Conservation (phyloP, 30 jellyfish, hydroid and myxozoan genomes). For the Aurelia aurita complex sp. Pacific region DNA sequence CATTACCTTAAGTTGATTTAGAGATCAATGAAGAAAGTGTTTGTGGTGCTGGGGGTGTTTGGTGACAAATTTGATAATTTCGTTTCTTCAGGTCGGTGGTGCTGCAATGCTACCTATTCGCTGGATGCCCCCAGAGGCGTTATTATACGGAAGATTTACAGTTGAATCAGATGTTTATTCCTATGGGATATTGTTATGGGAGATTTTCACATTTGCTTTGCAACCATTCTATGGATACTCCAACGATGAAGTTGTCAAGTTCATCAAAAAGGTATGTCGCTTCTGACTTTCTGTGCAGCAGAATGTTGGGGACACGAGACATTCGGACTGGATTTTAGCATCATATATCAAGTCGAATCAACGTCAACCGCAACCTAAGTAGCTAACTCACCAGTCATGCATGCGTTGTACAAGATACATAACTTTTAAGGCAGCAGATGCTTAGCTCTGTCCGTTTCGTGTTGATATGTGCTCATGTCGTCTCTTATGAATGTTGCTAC, state of each 20-base stretch:
- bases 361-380: too few species aligned
- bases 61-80: too few species aligned
- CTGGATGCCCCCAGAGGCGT: constrained; percentile 99
- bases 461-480: too few species aligned
- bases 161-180: constrained; percentile 96
- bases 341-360: too few species aligned
- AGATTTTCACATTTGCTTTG: constrained; percentile 84
- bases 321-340: neutral
- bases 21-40: too few species aligned
- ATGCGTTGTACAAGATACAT: too few species aligned
- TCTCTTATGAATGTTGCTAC: too few species aligned
- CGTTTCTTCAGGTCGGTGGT: constrained; percentile 85
- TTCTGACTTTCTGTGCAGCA: neutral
- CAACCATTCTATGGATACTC: constrained; percentile 98
- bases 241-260: constrained; percentile 95
- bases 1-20: too few species aligned
- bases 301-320: neutral
- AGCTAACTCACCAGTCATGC: too few species aligned
- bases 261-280: constrained; percentile 82
- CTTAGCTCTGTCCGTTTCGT: too few species aligned
- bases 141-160: constrained; percentile 90
- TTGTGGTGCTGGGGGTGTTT: too few species aligned
- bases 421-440: too few species aligned
- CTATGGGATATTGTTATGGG: constrained; percentile 94
- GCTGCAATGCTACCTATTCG: constrained; percentile 98